These are phyloP conservation scores for Caenorhabditis japonica DNA, from an alignment of 2,888 invertebrate species.

Conservation along the genomic window DNA sequence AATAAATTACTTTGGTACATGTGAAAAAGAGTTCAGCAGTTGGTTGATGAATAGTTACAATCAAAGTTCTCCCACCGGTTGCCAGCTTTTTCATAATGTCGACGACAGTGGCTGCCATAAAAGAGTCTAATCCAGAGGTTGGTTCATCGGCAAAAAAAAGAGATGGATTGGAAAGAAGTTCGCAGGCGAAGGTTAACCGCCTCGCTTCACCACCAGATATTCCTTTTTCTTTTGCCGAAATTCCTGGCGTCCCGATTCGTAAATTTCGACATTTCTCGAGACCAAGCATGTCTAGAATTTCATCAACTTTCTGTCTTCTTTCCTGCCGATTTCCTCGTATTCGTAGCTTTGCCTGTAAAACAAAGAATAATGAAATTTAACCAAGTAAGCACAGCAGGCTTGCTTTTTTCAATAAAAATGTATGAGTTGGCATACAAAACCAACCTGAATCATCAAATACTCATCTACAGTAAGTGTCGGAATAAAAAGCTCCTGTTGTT, in stretches of 20 bases:
- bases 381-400: too few relatives aligned
- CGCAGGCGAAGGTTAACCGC: slow-evolving; percentile 89
- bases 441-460: slow-evolving; percentile 67
- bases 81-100: slow-evolving; percentile 81
- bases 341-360: slow-evolving; percentile 76
- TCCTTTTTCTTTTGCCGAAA: slow-evolving; percentile 81
- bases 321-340: neutral
- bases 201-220: slow-evolving; percentile 84
- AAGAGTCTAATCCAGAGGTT: slow-evolving; percentile 89
- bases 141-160: slow-evolving; percentile 97
- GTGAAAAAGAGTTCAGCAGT: slow-evolving; percentile 69
- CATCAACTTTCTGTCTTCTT: slow-evolving; percentile 23
- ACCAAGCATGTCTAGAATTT: slow-evolving; percentile 86
- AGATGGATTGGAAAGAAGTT: slow-evolving; percentile 87
- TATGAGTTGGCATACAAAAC: too few relatives aligned
- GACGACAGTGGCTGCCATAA: slow-evolving; percentile 91
- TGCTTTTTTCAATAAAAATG: too few relatives aligned
- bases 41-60: slow-evolving; percentile 76
- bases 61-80: slow-evolving; percentile 63
- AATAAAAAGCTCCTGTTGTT: slow-evolving; percentile 74
- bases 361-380: too few relatives aligned
- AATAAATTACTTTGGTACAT: slow-evolving; percentile 80
- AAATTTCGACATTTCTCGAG: slow-evolving; percentile 90
- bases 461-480: slow-evolving; percentile 71
- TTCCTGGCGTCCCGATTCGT: slow-evolving; percentile 88